phyloP scores from a whole-genome alignment of 2,113 vertebrate species.

The Carassius gibelio region DNA sequence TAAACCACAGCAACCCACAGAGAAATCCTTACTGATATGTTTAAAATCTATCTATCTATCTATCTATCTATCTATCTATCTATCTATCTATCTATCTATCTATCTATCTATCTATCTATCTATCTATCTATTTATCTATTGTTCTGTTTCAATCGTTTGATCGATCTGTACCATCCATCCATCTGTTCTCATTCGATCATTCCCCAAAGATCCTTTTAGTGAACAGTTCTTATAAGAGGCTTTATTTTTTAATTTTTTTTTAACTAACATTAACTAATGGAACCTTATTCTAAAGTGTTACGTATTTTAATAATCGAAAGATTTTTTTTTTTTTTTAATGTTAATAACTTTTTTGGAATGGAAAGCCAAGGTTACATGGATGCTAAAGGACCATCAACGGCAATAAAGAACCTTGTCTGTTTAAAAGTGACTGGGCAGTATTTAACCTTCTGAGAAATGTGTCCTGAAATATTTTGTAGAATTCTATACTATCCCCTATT shows the following conservation, averaged over 20 bases:
- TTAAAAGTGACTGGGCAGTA: background rate
- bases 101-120: background rate
- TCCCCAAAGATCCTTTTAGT: no score
- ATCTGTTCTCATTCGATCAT: background rate
- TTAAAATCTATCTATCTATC: background rate
- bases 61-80: background rate
- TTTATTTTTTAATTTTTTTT: no score
- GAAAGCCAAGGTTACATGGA: no score
- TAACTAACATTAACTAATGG: no score
- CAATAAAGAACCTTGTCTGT: no score
- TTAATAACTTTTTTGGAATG: no score
- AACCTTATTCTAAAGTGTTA: no score
- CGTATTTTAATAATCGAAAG: no score
- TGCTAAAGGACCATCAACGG: no score
- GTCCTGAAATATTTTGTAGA: background rate
- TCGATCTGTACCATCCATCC: background rate
- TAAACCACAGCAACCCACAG: constrained; percentile 27
- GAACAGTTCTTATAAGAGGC: no score
- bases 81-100: background rate
- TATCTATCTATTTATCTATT: background rate
- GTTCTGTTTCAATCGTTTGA: no score
- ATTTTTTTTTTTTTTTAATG: no score
- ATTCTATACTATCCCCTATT: background rate
- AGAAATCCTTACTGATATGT: background rate
- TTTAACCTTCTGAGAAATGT: background rate